Base-by-base conservation (phyloP, 2,113 vertebrate genomes). In the Tachysurus vachellii region DNA sequence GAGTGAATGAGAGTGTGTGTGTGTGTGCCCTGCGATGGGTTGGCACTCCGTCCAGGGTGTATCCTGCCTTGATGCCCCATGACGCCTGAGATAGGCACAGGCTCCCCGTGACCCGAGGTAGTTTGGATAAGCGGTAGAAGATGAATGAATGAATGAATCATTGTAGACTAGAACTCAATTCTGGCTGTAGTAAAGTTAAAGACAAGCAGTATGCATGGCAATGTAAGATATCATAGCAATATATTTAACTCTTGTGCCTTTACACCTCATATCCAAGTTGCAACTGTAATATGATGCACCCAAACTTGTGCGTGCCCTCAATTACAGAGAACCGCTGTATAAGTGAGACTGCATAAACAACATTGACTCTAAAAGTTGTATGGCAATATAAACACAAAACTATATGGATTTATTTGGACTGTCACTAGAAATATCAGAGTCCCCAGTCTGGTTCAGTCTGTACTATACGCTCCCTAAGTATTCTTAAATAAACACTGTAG, bases 301-400 rank as follows among this genome's bases (percentile, higher is more conserved):
- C 73, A 79, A 19, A 57, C 77, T 59, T 21, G n/a, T 71, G 53
- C 44, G 23, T 80, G 62, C 47, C n/a, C 50, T 64, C 62, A 71
- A 9, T 12, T 73, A 68, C 23, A 70, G 71, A 68, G 42, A 77
- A 50, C 9, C 13, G 21, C 44, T n/a, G 54, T 23, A 16, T 23
- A 26, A 44, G 44, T 66, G 44, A 28, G 16, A 54, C 26, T 66
- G 42, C 21, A 57, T 42, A 50, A 19, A 44, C 66, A 87, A 84
- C 66, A 14, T 57, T 89, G 85, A 68, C 73, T 44, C 23, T 54
- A 56, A 73, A 71, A 81, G n/a, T 50, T 42, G 14, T 75, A 31
- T 26, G 17, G 17, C n/a, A 66, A 59, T 61, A 44, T 17, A 80
- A 57, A 42, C 13, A 4, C 8, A 77, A 14, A 26, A 19, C 36